Base-by-base conservation (phyloP, 2,888 invertebrate genomes). In the Cantharis lateralis region DNA sequence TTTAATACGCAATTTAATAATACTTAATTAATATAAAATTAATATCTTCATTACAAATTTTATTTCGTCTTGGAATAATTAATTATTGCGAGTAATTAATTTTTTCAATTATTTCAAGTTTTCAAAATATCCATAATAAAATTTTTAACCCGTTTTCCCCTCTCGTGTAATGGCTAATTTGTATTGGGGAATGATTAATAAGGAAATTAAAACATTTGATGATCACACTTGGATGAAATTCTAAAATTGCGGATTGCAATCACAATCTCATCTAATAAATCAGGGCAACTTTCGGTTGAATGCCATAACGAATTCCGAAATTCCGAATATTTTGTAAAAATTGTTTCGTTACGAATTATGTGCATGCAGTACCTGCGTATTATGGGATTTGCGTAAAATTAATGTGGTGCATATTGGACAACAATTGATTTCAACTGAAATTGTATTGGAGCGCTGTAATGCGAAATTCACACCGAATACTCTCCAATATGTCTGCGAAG, bases 391-490 rank as follows among this genome's bases (percentile, higher is more conserved):
- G 48, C n/a, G 48, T 48, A 48, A 48, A 48, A 48, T 48, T 48
- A 48, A 48, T 48, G 48, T 7, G 48, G 48, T 48, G 48, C n/a
- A 48, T 48, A 48, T 48, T 48, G n/a, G 48, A 48, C 48, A 48
- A 48, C 48, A 48, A 48, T 48, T 48, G 48, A 48, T 48, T 48
- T 48, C 13, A 7, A 48, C n/a, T 48, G 48, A 48, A 48, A 48
- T n/a, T n/a, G 48, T n/a, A 48, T 48, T 48, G n/a, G 48, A 48
- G 64, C 16, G 13, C 10, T 48, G 20, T 70, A 70, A 64, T 68
- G 28, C 20, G 77, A 77, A 74, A 77, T 77, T 77, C 64, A 70
- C 74, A 71, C 74, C 71, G 71, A 68, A 74, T 68, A 48, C 28
- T 15, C 62, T 68, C 61, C 48, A 71, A 32, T 70, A 62, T 74